Percentiles rank a stretch among this genome's conserved stretches.
Evolutionary conservation across 2,797 vertebrate genomes (phyloP).

Genomic region (Poeciliopsis turneri): DNA sequence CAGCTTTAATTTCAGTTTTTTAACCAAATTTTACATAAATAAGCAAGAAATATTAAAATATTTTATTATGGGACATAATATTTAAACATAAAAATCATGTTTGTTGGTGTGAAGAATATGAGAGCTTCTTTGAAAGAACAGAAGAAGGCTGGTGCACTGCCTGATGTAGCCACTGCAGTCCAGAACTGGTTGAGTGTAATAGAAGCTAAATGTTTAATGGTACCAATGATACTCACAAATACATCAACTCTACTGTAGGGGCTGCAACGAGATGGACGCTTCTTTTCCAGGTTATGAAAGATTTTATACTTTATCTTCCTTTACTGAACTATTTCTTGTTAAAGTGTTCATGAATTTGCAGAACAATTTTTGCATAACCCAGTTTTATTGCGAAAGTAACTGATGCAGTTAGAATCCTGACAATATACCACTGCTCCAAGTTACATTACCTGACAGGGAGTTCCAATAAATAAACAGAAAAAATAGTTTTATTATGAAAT

Average conservation of each 20-base stretch:
- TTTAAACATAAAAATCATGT: not conserved
- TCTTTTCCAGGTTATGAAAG: not conserved
- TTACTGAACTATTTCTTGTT: not conserved
- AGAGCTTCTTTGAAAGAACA: not conserved
- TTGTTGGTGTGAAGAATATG: not conserved
- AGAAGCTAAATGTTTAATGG: not conserved
- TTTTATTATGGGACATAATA: not conserved
- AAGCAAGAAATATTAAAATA: not conserved
- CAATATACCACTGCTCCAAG: not conserved
- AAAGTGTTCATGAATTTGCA: not conserved
- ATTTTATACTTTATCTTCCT: not conserved
- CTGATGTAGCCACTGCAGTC: not conserved
- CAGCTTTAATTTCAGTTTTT: not conserved
- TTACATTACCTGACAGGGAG: not conserved
- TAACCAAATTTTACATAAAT: not conserved
- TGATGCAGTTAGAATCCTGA: not conserved
- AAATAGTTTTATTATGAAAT: not conserved
- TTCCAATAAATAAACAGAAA: not conserved
- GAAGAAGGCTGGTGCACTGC: conserved; percentile 2
- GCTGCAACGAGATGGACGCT: not conserved
- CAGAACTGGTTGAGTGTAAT: not conserved
- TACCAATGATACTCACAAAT: not conserved
- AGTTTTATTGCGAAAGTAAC: not conserved
- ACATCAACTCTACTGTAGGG: not conserved
- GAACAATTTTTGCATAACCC: not conserved